Conservation (phyloP, 2,113 vertebrate genomes). For the Oophaga pumilio region DNA sequence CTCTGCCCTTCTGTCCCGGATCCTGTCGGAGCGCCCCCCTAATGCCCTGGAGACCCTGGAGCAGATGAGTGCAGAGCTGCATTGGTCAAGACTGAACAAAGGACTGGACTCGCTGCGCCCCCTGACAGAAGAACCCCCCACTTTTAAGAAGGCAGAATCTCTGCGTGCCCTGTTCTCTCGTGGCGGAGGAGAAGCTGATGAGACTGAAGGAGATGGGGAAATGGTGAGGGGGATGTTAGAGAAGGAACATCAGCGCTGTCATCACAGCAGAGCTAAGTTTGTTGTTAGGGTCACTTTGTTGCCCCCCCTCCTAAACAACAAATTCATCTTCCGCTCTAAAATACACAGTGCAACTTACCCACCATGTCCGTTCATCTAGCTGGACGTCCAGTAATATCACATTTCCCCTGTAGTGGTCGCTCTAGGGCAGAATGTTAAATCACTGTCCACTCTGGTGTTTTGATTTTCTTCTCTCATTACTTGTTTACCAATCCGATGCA, state of each 20-base stretch:
- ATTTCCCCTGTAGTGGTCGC: too few relatives aligned
- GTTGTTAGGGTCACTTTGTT: too few relatives aligned
- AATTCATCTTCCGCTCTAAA: too few relatives aligned
- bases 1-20: constrained; percentile 76
- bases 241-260: background rate
- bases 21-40: constrained; percentile 84
- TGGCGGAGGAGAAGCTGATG: constrained; percentile 66
- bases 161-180: constrained; percentile 77
- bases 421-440: too few relatives aligned
- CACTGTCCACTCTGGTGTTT: too few relatives aligned
- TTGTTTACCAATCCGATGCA: too few relatives aligned
- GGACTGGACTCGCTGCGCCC: constrained; percentile 78
- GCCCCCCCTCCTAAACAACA: too few relatives aligned
- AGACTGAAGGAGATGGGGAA: constrained; percentile 76
- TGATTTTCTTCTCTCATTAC: too few relatives aligned
- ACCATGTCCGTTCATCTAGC: too few relatives aligned
- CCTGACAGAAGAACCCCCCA: constrained; percentile 65
- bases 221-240: constrained; percentile 65
- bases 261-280: too few relatives aligned
- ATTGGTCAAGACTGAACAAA: constrained; percentile 73
- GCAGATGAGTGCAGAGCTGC: constrained; percentile 84
- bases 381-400: too few relatives aligned
- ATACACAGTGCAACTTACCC: too few relatives aligned
- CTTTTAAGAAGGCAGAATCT: constrained; percentile 77
- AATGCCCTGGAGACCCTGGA: constrained; percentile 86